These are phyloP conservation scores for Drosophila mimetica DNA, from an alignment of 2,888 invertebrate genomes.

Conservation along the genomic window DNA sequence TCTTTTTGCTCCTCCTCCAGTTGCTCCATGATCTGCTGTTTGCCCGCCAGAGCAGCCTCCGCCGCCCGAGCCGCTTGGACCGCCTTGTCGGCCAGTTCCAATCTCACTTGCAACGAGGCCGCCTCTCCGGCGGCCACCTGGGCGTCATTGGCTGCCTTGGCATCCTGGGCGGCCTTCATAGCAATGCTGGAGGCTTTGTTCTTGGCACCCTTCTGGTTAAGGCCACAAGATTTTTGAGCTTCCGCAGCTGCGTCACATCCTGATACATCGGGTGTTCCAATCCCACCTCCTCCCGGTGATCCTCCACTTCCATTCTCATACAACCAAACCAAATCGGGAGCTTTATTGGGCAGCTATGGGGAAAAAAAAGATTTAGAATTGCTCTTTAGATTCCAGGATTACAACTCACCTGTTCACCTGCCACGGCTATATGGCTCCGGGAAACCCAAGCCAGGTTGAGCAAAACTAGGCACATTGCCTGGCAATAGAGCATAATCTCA, in stretches of 20 bases:
- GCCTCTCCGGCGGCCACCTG: constrained; percentile 1
- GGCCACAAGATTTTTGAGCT: neutral
- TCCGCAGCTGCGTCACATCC: neutral
- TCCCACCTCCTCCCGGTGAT: neutral
- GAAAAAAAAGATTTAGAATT: neutral
- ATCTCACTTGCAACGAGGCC: neutral
- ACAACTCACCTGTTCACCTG: neutral
- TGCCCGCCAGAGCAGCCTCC: neutral
- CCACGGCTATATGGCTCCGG: neutral
- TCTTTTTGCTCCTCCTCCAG: neutral
- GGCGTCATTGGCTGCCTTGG: neutral
- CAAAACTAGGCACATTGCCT: neutral
- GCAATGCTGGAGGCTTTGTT: neutral
- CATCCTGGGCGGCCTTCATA: neutral
- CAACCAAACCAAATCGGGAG: neutral
- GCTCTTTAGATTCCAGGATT: no score
- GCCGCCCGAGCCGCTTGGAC: neutral
- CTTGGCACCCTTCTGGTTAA: neutral
- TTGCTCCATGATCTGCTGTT: neutral
- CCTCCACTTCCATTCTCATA: neutral
- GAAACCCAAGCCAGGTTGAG: neutral
- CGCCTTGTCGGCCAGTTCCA: neutral
- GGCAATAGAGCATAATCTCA: constrained; percentile 3
- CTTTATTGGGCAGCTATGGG: neutral
- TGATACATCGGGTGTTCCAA: neutral